phyloP scores from a whole-genome alignment of 2,888 invertebrate genomes.

The Caenorhabditis doughertyi region DNA sequence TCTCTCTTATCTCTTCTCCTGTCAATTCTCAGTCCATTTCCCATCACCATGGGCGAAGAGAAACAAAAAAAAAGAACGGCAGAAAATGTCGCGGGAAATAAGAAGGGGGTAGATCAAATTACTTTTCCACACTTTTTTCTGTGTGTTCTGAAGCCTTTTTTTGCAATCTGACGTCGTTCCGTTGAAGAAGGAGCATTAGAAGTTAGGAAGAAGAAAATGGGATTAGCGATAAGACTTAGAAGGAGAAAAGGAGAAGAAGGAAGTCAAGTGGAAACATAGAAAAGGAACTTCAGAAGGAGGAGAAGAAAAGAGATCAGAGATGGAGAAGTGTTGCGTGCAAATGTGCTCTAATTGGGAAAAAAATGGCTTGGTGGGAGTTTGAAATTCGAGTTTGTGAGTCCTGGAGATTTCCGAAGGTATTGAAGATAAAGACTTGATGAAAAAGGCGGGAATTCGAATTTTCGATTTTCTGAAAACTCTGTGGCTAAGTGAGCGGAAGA shows the following conservation, averaged over 20 bases:
- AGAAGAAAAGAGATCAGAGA: not conserved
- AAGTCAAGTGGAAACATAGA: constrained; percentile 36
- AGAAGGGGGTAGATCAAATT: constrained; percentile 39
- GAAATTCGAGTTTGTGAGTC: too few species aligned
- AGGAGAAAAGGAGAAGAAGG: not conserved
- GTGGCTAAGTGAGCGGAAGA: too few species aligned
- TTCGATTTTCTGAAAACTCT: too few species aligned
- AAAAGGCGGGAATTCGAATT: too few species aligned
- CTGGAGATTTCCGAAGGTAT: too few species aligned
- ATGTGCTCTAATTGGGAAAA: too few species aligned
- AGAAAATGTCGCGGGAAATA: not conserved
- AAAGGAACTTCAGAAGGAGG: not conserved
- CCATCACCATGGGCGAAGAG: too few species aligned
- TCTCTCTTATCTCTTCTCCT: not conserved
- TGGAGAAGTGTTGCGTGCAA: not conserved
- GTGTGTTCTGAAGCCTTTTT: not conserved
- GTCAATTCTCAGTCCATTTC: not conserved
- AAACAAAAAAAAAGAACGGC: constrained; percentile 16
- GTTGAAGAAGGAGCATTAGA: not conserved
- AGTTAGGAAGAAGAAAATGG: constrained; percentile 36
- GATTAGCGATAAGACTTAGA: constrained; percentile 43
- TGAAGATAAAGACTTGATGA: too few species aligned
- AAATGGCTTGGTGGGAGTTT: too few species aligned
- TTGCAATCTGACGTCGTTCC: constrained; percentile 5
- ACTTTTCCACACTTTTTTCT: constrained; percentile 41